Conservation (phyloP, 2,888 invertebrate species). For the Amphipoea oculea region DNA sequence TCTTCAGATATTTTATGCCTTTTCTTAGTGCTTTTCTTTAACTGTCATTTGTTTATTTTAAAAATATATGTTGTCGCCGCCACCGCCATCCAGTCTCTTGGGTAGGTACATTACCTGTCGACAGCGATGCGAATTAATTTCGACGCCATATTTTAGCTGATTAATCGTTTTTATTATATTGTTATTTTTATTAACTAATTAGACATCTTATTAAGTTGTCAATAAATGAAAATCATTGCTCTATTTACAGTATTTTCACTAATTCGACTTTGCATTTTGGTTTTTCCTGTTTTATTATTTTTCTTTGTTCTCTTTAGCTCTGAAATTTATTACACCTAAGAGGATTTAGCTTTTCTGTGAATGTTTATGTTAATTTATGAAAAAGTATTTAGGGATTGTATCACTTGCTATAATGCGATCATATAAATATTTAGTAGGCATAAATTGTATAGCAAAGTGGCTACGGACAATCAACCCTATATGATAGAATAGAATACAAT, state of each 20-base stretch:
- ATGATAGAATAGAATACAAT: neutral
- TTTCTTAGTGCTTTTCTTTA: neutral
- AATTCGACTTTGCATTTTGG: neutral
- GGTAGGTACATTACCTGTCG: neutral
- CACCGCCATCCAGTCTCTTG: neutral
- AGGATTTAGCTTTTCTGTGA: slow-evolving; percentile 16
- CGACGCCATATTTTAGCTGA: neutral
- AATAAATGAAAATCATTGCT: neutral
- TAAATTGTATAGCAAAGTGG: neutral
- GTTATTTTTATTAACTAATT: neutral
- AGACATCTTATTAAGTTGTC: neutral
- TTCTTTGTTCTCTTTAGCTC: slow-evolving; percentile 34
- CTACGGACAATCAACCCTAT: neutral
- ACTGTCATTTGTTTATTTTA: neutral
- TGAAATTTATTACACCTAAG: slow-evolving; percentile 34
- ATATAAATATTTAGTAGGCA: neutral
- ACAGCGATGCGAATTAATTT: neutral
- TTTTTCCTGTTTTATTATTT: slow-evolving; percentile 4
- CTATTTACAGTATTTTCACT: too few species aligned
- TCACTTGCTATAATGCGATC: neutral
- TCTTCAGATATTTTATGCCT: neutral
- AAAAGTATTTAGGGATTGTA: neutral
- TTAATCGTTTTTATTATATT: neutral
- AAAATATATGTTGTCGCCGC: neutral
- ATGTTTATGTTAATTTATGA: slow-evolving; percentile 3